These are phyloP conservation scores for Eurytoma californica DNA, from an alignment of 2,888 invertebrate genomes.

Conservation along the genomic window DNA sequence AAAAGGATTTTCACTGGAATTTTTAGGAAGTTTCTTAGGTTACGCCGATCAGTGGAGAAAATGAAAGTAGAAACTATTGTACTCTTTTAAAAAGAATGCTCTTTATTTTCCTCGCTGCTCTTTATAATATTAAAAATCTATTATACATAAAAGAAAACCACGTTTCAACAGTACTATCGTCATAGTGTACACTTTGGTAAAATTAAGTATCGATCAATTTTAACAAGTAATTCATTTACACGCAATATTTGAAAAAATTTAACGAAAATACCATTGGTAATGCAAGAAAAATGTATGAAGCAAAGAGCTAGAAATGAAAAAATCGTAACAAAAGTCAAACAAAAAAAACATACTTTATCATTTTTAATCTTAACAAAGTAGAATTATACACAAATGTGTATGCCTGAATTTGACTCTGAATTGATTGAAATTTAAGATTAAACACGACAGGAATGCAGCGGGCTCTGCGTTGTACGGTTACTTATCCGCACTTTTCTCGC, in stretches of 20 bases:
- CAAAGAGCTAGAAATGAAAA: constrained; percentile 39
- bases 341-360: constrained; percentile 27
- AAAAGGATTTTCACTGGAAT: not conserved
- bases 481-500: constrained; percentile 21
- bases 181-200: constrained; percentile 43
- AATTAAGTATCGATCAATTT: constrained; percentile 24
- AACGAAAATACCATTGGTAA: constrained; percentile 17
- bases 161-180: constrained; percentile 26
- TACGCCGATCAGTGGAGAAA: constrained; percentile 52
- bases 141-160: constrained; percentile 40
- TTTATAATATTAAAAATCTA: constrained; percentile 49
- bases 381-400: not conserved
- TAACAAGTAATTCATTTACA: constrained; percentile 37
- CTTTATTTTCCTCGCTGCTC: constrained; percentile 53
- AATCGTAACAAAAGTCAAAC: constrained; percentile 45
- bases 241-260: constrained; percentile 32
- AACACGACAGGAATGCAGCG: constrained; percentile 52
- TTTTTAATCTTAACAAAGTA: not conserved
- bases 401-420: constrained; percentile 13
- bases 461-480: constrained; percentile 25
- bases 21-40: constrained; percentile 22
- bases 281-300: constrained; percentile 40
- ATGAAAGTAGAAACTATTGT: constrained; percentile 11
- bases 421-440: constrained; percentile 38
- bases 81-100: constrained; percentile 47